Evolutionary conservation across 2,113 vertebrate species (phyloP).

Genomic region (Pterocles gutturalis): DNA sequence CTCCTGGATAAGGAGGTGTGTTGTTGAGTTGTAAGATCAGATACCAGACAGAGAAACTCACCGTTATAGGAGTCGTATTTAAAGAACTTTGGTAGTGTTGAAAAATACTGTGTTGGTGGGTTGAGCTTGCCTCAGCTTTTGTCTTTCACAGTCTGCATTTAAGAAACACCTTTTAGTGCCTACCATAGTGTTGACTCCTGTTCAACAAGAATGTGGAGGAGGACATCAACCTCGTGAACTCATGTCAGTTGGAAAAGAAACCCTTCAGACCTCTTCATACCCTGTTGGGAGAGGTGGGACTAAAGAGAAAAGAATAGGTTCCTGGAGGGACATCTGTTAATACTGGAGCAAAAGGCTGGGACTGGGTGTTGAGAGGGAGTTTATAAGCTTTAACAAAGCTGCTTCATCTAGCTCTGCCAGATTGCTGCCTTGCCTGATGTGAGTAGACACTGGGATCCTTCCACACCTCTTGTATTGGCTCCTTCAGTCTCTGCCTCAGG

Average conservation of each 20-base stretch:
- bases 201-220: not conserved
- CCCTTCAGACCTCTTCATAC: not conserved
- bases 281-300: not conserved
- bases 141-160: not conserved
- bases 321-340: not conserved
- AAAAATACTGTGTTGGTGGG: not conserved
- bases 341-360: not conserved
- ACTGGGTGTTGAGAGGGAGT: not conserved
- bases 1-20: not conserved
- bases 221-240: not conserved
- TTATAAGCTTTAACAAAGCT: not conserved
- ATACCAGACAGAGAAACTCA: not conserved
- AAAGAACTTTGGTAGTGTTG: not conserved
- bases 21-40: not conserved
- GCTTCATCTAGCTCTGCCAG: not conserved
- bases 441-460: not conserved
- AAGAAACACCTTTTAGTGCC: not conserved
- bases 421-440: not conserved
- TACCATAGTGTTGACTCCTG: not conserved
- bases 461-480: not conserved
- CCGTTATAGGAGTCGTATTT: not conserved
- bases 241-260: not conserved
- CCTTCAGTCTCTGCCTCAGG: conserved; percentile 6
- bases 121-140: not conserved
- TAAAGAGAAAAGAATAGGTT: not conserved